Base-by-base conservation (phyloP, 2,113 vertebrate genomes). In the Genyomyrus donnyi region DNA sequence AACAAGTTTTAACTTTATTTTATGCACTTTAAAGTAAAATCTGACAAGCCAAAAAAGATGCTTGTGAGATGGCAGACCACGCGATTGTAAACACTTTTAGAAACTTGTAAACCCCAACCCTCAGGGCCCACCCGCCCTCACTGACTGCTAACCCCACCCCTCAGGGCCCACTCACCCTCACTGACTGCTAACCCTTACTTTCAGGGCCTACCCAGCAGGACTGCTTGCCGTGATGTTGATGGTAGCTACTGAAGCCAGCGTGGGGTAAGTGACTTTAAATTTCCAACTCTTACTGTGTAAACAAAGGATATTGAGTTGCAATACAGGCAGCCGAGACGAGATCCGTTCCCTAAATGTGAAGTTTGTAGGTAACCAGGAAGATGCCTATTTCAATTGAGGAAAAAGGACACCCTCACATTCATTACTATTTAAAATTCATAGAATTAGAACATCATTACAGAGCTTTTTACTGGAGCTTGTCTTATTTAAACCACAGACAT, bases 191-290 rank as follows among this genome's bases (percentile, higher is more conserved):
- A 35, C 10, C 77, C 11, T 83, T 19, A 83, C 35, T 39, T 48
- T 9, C 91, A 96, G 95, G 96, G 89, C 45, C 85, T 66, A 92
- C 48, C 1, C 92, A 90, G 3, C 85, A 49, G 89, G 89, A 7
- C 10, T 93, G 13, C 56, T 88, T 10, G 1, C 92, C 84, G 1
- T 95, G 91, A 85, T 91, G 85, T 45, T 95, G 9, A 35, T 91
- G 91, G 85, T 90, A 62, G 85, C 92, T 49, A 91, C 93, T 88
- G 91, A 94, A 90, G 92, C 90, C 39, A 92, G 93, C 9, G 92
- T 96, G 49, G 94, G 95, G 96, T 96, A 90, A 95, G 94, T 52
- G 46, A 85, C 19, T 56, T 7, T 13, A 45, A 45, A 58, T 31
- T 42, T 62, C 19, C 13, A 19, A 46, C 19, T 84, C 42, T 46